phyloP scores from a whole-genome alignment of 2,888 invertebrate genomes.

The Leucania comma region DNA sequence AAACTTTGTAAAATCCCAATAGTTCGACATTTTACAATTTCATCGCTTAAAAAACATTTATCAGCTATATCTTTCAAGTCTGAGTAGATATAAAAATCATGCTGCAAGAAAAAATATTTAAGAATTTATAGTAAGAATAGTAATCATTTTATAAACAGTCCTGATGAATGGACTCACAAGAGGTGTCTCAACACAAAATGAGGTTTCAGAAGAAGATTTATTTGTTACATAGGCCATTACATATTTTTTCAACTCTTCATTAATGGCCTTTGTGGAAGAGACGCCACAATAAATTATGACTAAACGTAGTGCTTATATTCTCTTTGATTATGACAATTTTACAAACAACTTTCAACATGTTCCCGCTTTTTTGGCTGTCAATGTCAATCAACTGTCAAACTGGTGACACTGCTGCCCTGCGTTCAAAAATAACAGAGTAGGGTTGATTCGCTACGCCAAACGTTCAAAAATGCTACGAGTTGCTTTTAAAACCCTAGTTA shows the following conservation, averaged over 20 bases:
- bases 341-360: too few species aligned
- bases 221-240: slow-evolving; percentile 69
- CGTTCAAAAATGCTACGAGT: too few species aligned
- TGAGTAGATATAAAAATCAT: slow-evolving; percentile 76
- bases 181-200: slow-evolving; percentile 73
- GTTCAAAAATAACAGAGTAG: too few species aligned
- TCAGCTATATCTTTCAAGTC: slow-evolving; percentile 69
- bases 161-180: slow-evolving; percentile 65
- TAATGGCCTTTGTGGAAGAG: too few species aligned
- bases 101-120: slow-evolving; percentile 68
- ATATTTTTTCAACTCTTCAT: too few species aligned
- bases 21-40: slow-evolving; percentile 76
- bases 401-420: neutral
- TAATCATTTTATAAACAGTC: neutral
- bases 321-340: too few species aligned
- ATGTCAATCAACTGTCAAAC: neutral
- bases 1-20: slow-evolving; percentile 80
- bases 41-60: slow-evolving; percentile 65
- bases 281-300: too few species aligned
- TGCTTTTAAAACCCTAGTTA: too few species aligned
- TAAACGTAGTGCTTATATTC: too few species aligned
- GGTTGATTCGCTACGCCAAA: too few species aligned
- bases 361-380: slow-evolving; percentile 19
- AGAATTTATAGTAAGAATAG: neutral
- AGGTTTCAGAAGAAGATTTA: slow-evolving; percentile 69